A percentile compares a stretch with the other conserved stretches of the same genome.
Conservation (phyloP, 1,140 invertebrate species). For the Ceratoteleas bidentatus region DNA sequence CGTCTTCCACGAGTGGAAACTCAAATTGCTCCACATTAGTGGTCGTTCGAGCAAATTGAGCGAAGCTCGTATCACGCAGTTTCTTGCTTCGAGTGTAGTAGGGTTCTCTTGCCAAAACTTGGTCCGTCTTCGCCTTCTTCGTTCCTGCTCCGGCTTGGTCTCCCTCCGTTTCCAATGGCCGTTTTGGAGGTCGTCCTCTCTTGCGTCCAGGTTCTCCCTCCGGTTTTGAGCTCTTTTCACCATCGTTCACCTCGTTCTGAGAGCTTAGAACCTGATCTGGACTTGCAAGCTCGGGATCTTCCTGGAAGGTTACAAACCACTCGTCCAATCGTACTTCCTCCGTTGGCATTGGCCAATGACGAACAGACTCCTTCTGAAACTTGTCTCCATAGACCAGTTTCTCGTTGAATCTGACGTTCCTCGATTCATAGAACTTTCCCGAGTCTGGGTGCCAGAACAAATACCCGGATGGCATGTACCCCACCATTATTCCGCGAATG, state of each 20-base stretch:
- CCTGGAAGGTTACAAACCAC: not conserved
- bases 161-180: slow-evolving; percentile 7
- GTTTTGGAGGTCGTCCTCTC: not conserved
- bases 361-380: not conserved
- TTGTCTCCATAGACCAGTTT: slow-evolving; percentile 3
- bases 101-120: not conserved
- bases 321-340: not conserved
- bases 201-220: not conserved
- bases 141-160: not conserved
- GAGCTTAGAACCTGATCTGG: too few species aligned
- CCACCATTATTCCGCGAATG: not conserved
- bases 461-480: not conserved
- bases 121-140: not conserved
- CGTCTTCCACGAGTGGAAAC: slow-evolving; percentile 10
- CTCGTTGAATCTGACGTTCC: slow-evolving; percentile 1
- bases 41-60: not conserved
- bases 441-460: not conserved
- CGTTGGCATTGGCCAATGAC: not conserved
- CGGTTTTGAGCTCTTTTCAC: not conserved
- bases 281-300: not conserved
- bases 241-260: not conserved
- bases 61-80: slow-evolving; percentile 9
- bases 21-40: slow-evolving; percentile 6
- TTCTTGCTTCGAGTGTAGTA: slow-evolving; percentile 14
- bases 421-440: slow-evolving; percentile 3